Percentiles rank a stretch among this genome's conserved stretches.
phyloP scores from a whole-genome alignment of 2,888 invertebrate species.

The Drosophila barbarae region DNA sequence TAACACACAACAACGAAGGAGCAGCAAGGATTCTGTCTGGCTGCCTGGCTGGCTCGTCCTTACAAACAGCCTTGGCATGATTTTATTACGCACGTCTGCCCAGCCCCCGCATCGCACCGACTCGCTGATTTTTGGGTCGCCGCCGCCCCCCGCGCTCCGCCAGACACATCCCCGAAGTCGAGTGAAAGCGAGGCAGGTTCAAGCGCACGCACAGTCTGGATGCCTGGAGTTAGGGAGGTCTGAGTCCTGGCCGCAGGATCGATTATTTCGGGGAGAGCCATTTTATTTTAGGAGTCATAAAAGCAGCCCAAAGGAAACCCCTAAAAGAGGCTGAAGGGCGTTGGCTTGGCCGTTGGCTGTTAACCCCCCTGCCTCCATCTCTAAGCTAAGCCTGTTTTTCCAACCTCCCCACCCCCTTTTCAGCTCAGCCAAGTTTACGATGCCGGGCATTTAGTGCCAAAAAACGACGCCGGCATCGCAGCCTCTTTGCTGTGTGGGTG shows the following conservation, averaged over 20 bases:
- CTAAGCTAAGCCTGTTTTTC: conserved; percentile 47
- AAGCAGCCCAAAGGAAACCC: conserved; percentile 27
- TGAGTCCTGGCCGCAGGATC: conserved; percentile 45
- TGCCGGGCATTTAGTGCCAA: conserved; percentile 49
- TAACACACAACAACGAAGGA: conserved; percentile 10
- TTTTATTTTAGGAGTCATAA: conserved; percentile 52
- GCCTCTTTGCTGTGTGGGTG: conserved; percentile 1
- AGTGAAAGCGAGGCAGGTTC: conserved; percentile 51
- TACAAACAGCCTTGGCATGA: conserved; percentile 70
- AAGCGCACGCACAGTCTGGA: conserved; percentile 58
- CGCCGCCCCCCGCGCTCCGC: conserved; percentile 65
- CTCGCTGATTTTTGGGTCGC: conserved; percentile 54
- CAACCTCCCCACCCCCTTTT: conserved; percentile 4
- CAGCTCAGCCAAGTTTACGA: conserved; percentile 13
- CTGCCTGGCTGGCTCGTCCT: conserved; percentile 22
- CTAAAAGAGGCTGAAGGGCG: conserved; percentile 35
- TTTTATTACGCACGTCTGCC: conserved; percentile 65
- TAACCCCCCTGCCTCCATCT: conserved; percentile 42
- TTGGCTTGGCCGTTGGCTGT: conserved; percentile 31
- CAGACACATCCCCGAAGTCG: conserved; percentile 58
- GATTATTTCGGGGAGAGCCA: conserved; percentile 55
- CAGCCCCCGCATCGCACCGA: background rate
- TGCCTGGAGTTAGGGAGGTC: background rate
- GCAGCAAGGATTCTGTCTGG: conserved; percentile 21
- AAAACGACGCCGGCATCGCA: conserved; percentile 48